Evolutionary conservation across 2,888 invertebrate genomes (phyloP).

Genomic region (Helleia helle): DNA sequence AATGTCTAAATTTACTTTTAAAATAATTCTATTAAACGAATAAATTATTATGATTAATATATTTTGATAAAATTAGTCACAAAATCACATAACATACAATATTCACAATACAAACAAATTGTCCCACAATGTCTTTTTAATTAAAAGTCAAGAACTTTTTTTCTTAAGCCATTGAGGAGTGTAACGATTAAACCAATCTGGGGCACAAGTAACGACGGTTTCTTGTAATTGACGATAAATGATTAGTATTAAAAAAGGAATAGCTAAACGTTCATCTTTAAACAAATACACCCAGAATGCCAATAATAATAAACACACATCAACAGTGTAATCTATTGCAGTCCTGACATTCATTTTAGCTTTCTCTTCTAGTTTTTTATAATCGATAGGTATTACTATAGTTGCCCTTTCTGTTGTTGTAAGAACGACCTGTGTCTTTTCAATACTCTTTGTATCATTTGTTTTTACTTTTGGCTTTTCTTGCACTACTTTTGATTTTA

Average conservation of each 20-base stretch:
- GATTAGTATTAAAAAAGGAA: constrained; percentile 83
- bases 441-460: constrained; percentile 22
- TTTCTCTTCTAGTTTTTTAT: constrained; percentile 73
- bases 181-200: constrained; percentile 67
- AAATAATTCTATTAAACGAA: constrained; percentile 27
- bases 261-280: constrained; percentile 84
- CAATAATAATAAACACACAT: constrained; percentile 81
- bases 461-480: constrained; percentile 18
- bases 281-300: constrained; percentile 89
- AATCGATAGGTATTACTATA: constrained; percentile 62
- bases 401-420: constrained; percentile 59
- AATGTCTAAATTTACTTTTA: constrained; percentile 19
- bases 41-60: constrained; percentile 36
- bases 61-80: constrained; percentile 43
- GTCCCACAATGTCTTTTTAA: constrained; percentile 56
- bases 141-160: constrained; percentile 62
- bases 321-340: constrained; percentile 81
- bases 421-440: constrained; percentile 43
- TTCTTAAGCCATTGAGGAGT: constrained; percentile 58
- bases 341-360: constrained; percentile 80
- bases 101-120: constrained; percentile 48
- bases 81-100: constrained; percentile 53
- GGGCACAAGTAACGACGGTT: constrained; percentile 73
- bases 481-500: constrained; percentile 18
- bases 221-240: constrained; percentile 84